Evolutionary conservation across 2,113 vertebrate genomes (phyloP), one percentile per base, ranked within the genome.

Genomic region (Rhinogobius similis): DNA sequence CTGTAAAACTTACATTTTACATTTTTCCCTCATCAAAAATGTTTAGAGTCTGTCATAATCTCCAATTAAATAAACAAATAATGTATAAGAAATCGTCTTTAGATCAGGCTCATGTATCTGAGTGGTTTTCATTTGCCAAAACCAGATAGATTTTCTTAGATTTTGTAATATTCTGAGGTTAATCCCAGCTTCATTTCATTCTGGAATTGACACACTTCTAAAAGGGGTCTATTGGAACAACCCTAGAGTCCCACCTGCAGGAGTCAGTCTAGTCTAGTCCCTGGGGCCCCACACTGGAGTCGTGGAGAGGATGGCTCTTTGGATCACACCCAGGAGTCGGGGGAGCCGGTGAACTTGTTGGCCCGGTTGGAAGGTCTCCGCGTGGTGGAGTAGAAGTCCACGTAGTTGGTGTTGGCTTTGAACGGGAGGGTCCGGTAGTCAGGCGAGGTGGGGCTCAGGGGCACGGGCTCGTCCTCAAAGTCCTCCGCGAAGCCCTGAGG

Each of bases 361-460:
- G 96, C 94, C 91, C 96, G 91, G 72, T 96, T 96, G 50, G 97
- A 96, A 89, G 96, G 96, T 89, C 95, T 95, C 85, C 95, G 94
- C 63, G 95, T 95, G 84, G 96, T 96, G 89, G 98, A 98, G 91
- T 98, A 99, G 93, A 99, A 99, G 94, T 99, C 98, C 91, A 99
- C 97, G 0, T 99, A 99, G 92, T 99, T 98, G 83, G 96, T 98
- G 89, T 95, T 93, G 32, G 95, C 94, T 91, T 98, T 98, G 82
- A 98, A 95, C 83, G 91, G 94, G 21, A 96, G 89, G 20, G 87
- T 92, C 14, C 93, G 82, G 77, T 96, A 96, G 90, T 95, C 84
- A 58, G 91, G 56, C 43, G 95, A 86, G 79, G 86, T 65, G 1
- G 95, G 94, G 79, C 94, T 87, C 56, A 90, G 96, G 65, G 94